Evolutionary conservation across 2,113 vertebrate genomes (phyloP), one percentile per base, ranked within the genome.

Genomic region (Phyllostomus discolor): DNA sequence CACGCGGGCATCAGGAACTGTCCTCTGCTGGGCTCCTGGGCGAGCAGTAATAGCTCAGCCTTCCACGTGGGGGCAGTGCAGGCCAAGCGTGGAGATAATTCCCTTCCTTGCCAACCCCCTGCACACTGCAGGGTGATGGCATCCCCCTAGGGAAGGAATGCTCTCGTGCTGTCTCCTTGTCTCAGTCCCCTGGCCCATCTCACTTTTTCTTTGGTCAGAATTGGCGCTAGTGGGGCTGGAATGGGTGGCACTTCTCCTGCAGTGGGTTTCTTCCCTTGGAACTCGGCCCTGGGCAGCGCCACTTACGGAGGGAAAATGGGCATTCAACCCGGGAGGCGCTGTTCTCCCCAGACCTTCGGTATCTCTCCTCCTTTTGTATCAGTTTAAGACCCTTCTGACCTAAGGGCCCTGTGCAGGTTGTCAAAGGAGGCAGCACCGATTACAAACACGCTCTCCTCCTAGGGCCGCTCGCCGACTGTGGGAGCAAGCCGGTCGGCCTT

Each of bases 51-150:
- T 52, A 24, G 62, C 10, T 0, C 64, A 46, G 52, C 69, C 67
- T 52, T 92, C 97, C 97, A 98, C 95, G 1, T 4, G 96, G 75
- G 95, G 97, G 97, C 97, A 95, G 82, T 95, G 82, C 79, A 94
- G 93, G 24, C 95, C 93, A 91, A 38, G 48, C 35, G 59, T 73
- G 35, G 1, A 50, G 57, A 10, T 11, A 1, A 4, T n/a, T 6
- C 24, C 15, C 10, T 43, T 33, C 54, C 19, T 31, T 5, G 10
- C 43, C 35, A 9, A 7, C 16, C n/a, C 14, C 16, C 20, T 26
- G 9, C 11, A 1, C 4, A 4, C 76, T 28, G 14, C 33, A 24
- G 7, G 28, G 10, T 10, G 11, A 50, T 19, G 66, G 46, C 11
- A 7, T 48, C 24, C 15, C 14, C 52, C 43, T 10, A 1, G 24